Evolutionary conservation across 1,140 invertebrate species (phyloP).

Genomic region (Leptestheria dahalacensis): DNA sequence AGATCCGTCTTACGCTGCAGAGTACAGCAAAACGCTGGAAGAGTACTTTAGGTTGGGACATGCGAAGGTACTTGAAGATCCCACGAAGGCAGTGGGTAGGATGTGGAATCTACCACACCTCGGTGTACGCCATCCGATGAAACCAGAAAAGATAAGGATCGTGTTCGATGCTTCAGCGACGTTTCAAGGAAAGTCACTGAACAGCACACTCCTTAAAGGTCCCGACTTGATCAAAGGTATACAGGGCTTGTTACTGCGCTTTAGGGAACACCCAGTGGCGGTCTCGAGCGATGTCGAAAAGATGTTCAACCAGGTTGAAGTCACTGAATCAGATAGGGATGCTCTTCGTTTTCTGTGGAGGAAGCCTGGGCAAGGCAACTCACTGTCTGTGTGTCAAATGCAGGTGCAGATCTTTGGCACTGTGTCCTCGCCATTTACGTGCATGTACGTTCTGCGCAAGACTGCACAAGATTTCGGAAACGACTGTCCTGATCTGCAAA

Average conservation of each 20-base stretch:
- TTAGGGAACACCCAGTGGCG: slow-evolving; percentile 12
- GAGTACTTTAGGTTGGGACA: slow-evolving; percentile 7
- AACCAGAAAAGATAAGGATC: slow-evolving; percentile 16
- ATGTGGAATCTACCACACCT: slow-evolving; percentile 19
- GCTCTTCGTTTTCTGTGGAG: slow-evolving; percentile 20
- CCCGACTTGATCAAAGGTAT: slow-evolving; percentile 15
- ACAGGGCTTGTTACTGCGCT: slow-evolving; percentile 13
- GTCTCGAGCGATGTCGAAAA: slow-evolving; percentile 16
- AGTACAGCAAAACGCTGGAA: not conserved
- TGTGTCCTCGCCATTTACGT: slow-evolving; percentile 17
- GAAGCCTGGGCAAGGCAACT: slow-evolving; percentile 1
- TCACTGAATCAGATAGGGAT: slow-evolving; percentile 14
- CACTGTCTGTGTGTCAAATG: slow-evolving; percentile 17
- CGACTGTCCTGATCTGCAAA: not conserved
- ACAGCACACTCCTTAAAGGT: slow-evolving; percentile 14
- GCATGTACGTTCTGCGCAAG: slow-evolving; percentile 16
- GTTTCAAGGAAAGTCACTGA: slow-evolving; percentile 10
- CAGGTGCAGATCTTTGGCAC: slow-evolving; percentile 19
- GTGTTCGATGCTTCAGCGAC: slow-evolving; percentile 20
- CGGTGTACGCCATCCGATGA: slow-evolving; percentile 12
- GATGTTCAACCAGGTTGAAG: slow-evolving; percentile 16
- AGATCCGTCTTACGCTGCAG: not conserved
- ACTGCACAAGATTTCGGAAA: slow-evolving; percentile 9
- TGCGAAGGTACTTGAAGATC: not conserved
- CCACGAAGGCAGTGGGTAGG: too few relatives aligned